Conservation (phyloP, 2,113 vertebrate species). For the Tenebrosternarchus preto region DNA sequence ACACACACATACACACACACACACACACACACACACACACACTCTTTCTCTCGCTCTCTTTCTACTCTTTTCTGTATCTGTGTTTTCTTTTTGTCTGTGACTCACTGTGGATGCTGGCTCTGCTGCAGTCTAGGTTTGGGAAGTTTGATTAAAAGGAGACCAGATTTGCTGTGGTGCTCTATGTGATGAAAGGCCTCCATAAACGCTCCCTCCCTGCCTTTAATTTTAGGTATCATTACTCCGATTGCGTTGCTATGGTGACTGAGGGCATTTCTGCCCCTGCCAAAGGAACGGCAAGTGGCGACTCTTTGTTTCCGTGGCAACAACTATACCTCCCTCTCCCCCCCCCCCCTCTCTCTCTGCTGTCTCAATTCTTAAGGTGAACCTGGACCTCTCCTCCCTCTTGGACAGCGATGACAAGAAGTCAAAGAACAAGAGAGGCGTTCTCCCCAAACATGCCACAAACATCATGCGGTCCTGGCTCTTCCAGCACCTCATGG, state of each 20-base stretch:
- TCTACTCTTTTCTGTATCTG: neutral
- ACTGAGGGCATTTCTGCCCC: conserved; percentile 73
- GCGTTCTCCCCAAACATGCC: conserved; percentile 96
- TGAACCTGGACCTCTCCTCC: conserved; percentile 95
- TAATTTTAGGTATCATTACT: conserved; percentile 73
- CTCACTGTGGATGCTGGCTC: neutral
- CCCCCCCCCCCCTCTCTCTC: conserved; percentile 8
- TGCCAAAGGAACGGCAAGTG: conserved; percentile 70
- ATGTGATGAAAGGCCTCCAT: conserved; percentile 51
- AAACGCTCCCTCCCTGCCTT: conserved; percentile 53
- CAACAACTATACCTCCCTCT: conserved; percentile 70
- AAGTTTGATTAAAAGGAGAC: conserved; percentile 42
- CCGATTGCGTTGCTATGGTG: conserved; percentile 77
- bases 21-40: conserved; percentile 12
- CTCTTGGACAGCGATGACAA: conserved; percentile 96
- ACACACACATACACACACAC: conserved; percentile 1
- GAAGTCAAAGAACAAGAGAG: conserved; percentile 97
- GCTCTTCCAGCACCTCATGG: conserved; percentile 99
- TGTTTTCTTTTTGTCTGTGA: conserved; percentile 26
- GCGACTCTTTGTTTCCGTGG: conserved; percentile 76
- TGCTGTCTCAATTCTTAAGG: conserved; percentile 70
- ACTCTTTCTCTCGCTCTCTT: conserved; percentile 17
- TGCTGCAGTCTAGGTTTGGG: neutral
- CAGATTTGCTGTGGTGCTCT: conserved; percentile 35
- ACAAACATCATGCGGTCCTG: conserved; percentile 99